Evolutionary conservation across 1,140 invertebrate species (phyloP), one percentile per base, ranked within the genome.

Genomic region (Catajapyx aquilonaris): DNA sequence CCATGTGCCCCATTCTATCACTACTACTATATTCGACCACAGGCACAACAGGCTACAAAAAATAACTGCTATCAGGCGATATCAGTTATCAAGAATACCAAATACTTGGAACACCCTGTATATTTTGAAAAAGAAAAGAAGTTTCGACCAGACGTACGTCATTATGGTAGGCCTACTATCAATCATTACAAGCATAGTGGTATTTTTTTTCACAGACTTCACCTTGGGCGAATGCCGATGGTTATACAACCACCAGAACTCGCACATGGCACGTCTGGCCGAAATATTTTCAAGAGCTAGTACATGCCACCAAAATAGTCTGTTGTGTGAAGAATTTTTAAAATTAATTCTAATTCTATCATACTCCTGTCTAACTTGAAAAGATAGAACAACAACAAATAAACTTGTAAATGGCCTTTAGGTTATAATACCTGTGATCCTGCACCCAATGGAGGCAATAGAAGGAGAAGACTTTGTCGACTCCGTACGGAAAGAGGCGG

Each of bases 361-460:
- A 28, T 7, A 9, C 7, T 28, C 7, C 7, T 7, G 23, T 28
- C 13, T 28, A 28, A 28, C 7, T 9, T 7, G 7, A 28, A 7
- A 28, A 13, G 23, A 28, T 9, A 28, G 7, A 9, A 13, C 7
- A 28, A 28, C 7, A 28, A 28, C 7, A 7, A 28, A 28, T 28
- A 28, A 28, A 28, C 7, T n/a, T n/a, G 23, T 28, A 28, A 28
- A 28, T 28, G 7, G 7, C 7, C 23, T 28, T 28, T 28, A 28
- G 13, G 13, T 13, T 9, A 28, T 9, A 13, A 28, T 64, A 80
- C 66, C 64, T 64, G 45, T 77, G 69, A 47, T 81, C 65, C 40
- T 70, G 67, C 20, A 81, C 70, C 80, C 80, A 86, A 45, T 85
- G 80, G 1, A 85, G 56, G 42, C 79, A 77, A 48, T 81, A 81